These are phyloP conservation scores for Varanus salvator DNA, from an alignment of 2,113 vertebrate species.

Conservation along the genomic window DNA sequence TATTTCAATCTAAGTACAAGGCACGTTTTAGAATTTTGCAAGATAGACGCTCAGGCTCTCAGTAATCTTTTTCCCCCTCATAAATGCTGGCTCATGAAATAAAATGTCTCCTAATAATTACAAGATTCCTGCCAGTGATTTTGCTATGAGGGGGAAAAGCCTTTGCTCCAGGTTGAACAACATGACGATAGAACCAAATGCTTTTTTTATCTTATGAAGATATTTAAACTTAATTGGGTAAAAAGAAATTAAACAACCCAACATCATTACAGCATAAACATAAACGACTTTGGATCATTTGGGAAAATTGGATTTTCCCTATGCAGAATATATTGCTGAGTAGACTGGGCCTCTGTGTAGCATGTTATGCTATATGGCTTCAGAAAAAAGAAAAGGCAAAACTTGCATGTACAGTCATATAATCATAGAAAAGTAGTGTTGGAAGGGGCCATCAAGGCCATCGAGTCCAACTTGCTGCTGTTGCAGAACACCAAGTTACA, in stretches of 20 bases:
- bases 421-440: too few relatives aligned
- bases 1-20: constrained; percentile 31
- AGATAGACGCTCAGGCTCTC: constrained; percentile 15
- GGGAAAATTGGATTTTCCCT: constrained; percentile 31
- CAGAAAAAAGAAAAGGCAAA: neutral
- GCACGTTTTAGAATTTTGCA: constrained; percentile 21
- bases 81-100: constrained; percentile 33
- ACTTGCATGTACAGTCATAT: neutral
- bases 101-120: constrained; percentile 43
- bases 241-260: constrained; percentile 41
- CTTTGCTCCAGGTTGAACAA: constrained; percentile 12
- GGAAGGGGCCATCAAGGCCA: too few relatives aligned
- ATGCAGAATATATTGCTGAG: neutral
- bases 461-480: too few relatives aligned
- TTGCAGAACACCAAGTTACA: too few relatives aligned
- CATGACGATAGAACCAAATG: neutral
- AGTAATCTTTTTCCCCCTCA: constrained; percentile 5
- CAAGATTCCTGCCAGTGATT: constrained; percentile 13
- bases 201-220: neutral
- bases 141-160: neutral
- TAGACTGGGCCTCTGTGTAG: neutral
- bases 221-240: constrained; percentile 25
- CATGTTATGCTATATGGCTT: neutral
- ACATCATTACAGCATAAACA: constrained; percentile 14
- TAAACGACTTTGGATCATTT: neutral